phyloP scores from a whole-genome alignment of 2,113 vertebrate species.

The Eupsittula cactorum region DNA sequence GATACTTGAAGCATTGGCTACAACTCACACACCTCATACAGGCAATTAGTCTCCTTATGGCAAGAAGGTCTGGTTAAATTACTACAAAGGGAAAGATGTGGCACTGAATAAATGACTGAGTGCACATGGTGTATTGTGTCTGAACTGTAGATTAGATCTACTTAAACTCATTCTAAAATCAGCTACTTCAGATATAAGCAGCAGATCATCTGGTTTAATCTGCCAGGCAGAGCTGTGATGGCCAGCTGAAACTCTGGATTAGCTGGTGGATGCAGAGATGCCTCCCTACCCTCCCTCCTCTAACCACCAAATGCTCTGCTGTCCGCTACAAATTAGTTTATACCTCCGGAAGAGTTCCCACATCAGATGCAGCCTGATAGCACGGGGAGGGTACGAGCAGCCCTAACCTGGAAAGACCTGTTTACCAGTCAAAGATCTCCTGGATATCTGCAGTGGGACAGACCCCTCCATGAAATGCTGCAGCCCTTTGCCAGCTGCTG shows the following conservation, averaged over 20 bases:
- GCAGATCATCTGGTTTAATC: neutral
- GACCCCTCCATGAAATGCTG: neutral
- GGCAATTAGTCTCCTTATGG: slow-evolving; percentile 19
- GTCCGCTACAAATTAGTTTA: slow-evolving; percentile 59
- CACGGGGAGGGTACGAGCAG: slow-evolving; percentile 39
- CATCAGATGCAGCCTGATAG: slow-evolving; percentile 29
- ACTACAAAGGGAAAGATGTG: neutral
- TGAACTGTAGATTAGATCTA: neutral
- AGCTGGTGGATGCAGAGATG: neutral
- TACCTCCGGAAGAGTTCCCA: slow-evolving; percentile 4
- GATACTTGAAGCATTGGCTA: slow-evolving; percentile 27
- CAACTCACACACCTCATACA: neutral
- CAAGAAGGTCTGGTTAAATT: neutral
- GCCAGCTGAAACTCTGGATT: neutral
- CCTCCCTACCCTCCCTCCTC: neutral
- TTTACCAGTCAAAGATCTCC: neutral
- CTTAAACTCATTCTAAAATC: neutral
- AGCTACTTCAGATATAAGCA: neutral
- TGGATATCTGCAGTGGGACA: neutral
- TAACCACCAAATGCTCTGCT: slow-evolving; percentile 31
- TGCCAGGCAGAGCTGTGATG: neutral
- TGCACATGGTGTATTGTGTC: neutral
- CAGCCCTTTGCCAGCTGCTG: neutral
- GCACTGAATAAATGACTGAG: neutral
- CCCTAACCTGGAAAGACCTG: slow-evolving; percentile 55